A percentile compares a stretch with the other conserved stretches of the same genome.
phyloP scores from a whole-genome alignment of 1,140 invertebrate species.

The Ectropis grisescens region DNA sequence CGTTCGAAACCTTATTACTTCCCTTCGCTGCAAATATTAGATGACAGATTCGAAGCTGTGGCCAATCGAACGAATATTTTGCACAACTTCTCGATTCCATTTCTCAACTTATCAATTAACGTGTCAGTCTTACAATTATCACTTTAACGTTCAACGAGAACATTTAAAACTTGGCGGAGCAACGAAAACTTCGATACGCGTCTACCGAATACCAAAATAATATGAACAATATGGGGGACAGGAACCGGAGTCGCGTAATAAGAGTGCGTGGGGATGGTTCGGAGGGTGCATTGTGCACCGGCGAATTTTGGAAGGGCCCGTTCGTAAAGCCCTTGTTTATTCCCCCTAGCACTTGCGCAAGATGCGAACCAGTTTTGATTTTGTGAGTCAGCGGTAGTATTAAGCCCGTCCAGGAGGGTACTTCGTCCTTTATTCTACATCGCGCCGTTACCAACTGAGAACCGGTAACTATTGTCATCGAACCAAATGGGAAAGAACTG shows the following conservation, averaged over 20 bases:
- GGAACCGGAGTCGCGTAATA: conserved; percentile 61
- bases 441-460: conserved; percentile 16
- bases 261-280: conserved; percentile 67
- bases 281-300: conserved; percentile 68
- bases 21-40: conserved; percentile 66
- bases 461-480: conserved; percentile 14
- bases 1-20: conserved; percentile 68
- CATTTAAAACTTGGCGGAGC: conserved; percentile 8
- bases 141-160: neutral
- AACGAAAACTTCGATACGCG: conserved; percentile 36
- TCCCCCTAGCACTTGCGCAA: conserved; percentile 66
- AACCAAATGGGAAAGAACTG: too few species aligned
- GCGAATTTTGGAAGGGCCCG: conserved; percentile 64
- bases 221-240: conserved; percentile 67
- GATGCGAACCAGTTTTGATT: conserved; percentile 67
- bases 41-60: conserved; percentile 52
- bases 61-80: conserved; percentile 42
- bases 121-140: conserved; percentile 1
- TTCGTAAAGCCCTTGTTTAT: conserved; percentile 57
- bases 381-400: conserved; percentile 36
- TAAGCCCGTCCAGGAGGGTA: conserved; percentile 31
- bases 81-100: conserved; percentile 23
- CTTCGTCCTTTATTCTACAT: too few species aligned
- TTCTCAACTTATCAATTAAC: conserved; percentile 6
- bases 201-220: conserved; percentile 56